Conservation (phyloP, 2,113 vertebrate species). For the Catharus minimus region DNA sequence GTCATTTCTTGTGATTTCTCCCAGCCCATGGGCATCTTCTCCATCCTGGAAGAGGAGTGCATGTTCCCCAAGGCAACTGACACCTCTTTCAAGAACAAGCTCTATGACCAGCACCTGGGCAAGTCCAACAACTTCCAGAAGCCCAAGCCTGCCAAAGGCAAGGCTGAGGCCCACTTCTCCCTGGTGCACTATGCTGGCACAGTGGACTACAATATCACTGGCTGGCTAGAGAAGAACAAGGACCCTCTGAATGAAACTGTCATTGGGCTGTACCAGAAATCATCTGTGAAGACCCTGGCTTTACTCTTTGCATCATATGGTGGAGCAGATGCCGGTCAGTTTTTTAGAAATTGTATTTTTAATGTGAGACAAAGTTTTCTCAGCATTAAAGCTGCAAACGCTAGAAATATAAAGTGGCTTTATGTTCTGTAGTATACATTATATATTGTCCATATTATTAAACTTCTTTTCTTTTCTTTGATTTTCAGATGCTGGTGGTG, state of each 20-base stretch:
- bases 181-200: conserved; percentile 77
- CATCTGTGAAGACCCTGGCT: conserved; percentile 69
- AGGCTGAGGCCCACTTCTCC: conserved; percentile 76
- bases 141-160: conserved; percentile 82
- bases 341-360: no score
- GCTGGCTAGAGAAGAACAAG: conserved; percentile 83
- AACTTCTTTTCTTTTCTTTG: no score
- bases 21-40: conserved; percentile 39
- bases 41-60: conserved; percentile 85
- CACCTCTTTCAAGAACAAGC: conserved; percentile 85
- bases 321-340: no score
- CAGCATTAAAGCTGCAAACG: no score
- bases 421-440: no score
- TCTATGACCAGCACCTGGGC: conserved; percentile 87
- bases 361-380: no score
- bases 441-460: no score
- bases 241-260: conserved; percentile 86
- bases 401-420: no score
- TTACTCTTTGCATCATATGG: conserved; percentile 69
- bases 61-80: conserved; percentile 85
- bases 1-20: neutral
- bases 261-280: conserved; percentile 81
- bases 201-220: conserved; percentile 28
- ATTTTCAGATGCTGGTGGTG: no score
- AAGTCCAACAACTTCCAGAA: conserved; percentile 87